A percentile compares a stretch with the other conserved stretches of the same genome.
Evolutionary conservation across 2,888 invertebrate genomes (phyloP).

Genomic region (Scelioninae gen. 1): DNA sequence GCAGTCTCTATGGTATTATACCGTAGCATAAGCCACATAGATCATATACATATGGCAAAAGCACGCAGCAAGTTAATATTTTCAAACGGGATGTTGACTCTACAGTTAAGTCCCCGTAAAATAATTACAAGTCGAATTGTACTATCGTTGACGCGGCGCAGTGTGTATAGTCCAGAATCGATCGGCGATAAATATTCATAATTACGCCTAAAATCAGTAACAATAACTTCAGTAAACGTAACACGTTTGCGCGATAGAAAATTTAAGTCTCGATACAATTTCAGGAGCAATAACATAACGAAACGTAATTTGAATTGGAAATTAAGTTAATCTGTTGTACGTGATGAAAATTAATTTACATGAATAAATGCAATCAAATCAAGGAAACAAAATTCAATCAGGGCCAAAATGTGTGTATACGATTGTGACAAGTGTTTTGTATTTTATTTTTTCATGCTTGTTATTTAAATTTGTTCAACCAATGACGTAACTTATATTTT

Average conservation of each 20-base stretch:
- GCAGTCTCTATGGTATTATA: conserved; percentile 37
- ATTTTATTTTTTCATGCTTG: conserved; percentile 9
- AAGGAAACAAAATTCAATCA: conserved; percentile 48
- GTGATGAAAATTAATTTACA: conserved; percentile 57
- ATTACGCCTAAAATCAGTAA: conserved; percentile 41
- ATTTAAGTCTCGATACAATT: conserved; percentile 38
- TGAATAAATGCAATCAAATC: conserved; percentile 54
- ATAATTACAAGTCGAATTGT: conserved; percentile 53
- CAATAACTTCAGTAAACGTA: conserved; percentile 39
- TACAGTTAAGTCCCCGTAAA: conserved; percentile 54
- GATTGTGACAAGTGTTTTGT: conserved; percentile 43
- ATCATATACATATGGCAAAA: conserved; percentile 38
- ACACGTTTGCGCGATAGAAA: conserved; percentile 37
- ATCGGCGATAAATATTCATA: conserved; percentile 41
- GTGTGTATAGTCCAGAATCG: conserved; percentile 26
- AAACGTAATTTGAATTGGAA: conserved; percentile 51
- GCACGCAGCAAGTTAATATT: conserved; percentile 40
- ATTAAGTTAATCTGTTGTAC: conserved; percentile 59
- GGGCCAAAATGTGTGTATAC: conserved; percentile 33
- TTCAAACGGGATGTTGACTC: conserved; percentile 54
- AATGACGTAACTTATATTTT: background rate
- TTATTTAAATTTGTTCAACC: conserved; percentile 27
- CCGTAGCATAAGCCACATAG: conserved; percentile 35
- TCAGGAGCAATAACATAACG: conserved; percentile 44
- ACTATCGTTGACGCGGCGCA: conserved; percentile 2